Percentiles rank a stretch among this genome's conserved stretches.
These are phyloP conservation scores for Pheosia gnoma DNA, from an alignment of 2,888 invertebrate species.

Conservation along the genomic window DNA sequence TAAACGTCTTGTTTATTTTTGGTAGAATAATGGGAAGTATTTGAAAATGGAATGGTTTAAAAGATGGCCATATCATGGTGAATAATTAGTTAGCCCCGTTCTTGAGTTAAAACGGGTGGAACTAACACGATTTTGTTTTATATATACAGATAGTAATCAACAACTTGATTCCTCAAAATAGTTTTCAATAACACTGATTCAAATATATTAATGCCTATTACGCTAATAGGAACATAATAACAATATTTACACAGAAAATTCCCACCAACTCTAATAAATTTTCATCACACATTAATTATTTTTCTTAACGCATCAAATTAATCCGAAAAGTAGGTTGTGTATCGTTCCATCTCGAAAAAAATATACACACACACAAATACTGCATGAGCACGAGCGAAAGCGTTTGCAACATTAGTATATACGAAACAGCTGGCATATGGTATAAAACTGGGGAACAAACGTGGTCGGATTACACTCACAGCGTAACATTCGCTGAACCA, in stretches of 20 bases:
- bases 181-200: too few relatives aligned
- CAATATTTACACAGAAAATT: not conserved
- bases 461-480: constrained; percentile 65
- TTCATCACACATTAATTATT: not conserved
- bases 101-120: too few relatives aligned
- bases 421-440: constrained; percentile 65
- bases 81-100: too few relatives aligned
- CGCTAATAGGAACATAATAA: too few relatives aligned
- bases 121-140: too few relatives aligned
- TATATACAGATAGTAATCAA: too few relatives aligned
- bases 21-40: too few relatives aligned
- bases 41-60: too few relatives aligned
- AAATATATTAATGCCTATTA: too few relatives aligned
- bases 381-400: constrained; percentile 65
- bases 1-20: too few relatives aligned
- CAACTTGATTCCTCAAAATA: too few relatives aligned
- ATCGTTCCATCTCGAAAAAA: constrained; percentile 4
- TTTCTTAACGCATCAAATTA: not conserved
- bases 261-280: not conserved
- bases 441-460: constrained; percentile 67
- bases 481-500: constrained; percentile 75
- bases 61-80: too few relatives aligned
- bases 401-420: constrained; percentile 70
- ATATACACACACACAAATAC: constrained; percentile 50
- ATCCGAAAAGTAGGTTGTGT: not conserved